These are phyloP conservation scores for Platycheirus albimanus DNA, from an alignment of 2,888 invertebrate genomes.

Conservation along the genomic window DNA sequence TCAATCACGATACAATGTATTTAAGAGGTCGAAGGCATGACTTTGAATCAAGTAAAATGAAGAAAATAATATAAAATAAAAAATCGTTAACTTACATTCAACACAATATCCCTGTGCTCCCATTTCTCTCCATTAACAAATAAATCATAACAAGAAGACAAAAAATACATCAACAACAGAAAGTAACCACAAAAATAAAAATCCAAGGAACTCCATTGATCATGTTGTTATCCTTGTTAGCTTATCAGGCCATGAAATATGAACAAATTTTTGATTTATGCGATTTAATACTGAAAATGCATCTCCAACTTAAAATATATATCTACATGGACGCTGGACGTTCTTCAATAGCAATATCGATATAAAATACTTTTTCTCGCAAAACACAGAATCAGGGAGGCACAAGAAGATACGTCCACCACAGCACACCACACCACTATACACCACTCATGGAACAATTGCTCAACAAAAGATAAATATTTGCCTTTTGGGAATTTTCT, in stretches of 20 bases:
- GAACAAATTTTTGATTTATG: constrained; percentile 73
- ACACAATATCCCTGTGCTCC: constrained; percentile 49
- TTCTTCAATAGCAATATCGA: neutral
- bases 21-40: constrained; percentile 41
- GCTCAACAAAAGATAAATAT: constrained; percentile 69
- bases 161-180: constrained; percentile 35
- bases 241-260: constrained; percentile 73
- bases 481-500: constrained; percentile 62
- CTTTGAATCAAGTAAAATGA: constrained; percentile 2
- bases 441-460: constrained; percentile 62
- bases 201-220: constrained; percentile 62
- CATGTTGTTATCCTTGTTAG: constrained; percentile 74
- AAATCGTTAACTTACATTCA: constrained; percentile 12
- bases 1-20: constrained; percentile 15
- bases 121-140: constrained; percentile 44
- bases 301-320: constrained; percentile 28
- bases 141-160: constrained; percentile 44
- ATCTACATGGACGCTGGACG: neutral
- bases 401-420: constrained; percentile 1
- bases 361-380: constrained; percentile 8
- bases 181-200: neutral
- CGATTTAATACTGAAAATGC: constrained; percentile 38
- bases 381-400: constrained; percentile 3
- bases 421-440: no score
- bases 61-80: neutral